Evolutionary conservation across 2,888 invertebrate species (phyloP), one percentile per base, ranked within the genome.

Genomic region (Lomographa bimaculata): DNA sequence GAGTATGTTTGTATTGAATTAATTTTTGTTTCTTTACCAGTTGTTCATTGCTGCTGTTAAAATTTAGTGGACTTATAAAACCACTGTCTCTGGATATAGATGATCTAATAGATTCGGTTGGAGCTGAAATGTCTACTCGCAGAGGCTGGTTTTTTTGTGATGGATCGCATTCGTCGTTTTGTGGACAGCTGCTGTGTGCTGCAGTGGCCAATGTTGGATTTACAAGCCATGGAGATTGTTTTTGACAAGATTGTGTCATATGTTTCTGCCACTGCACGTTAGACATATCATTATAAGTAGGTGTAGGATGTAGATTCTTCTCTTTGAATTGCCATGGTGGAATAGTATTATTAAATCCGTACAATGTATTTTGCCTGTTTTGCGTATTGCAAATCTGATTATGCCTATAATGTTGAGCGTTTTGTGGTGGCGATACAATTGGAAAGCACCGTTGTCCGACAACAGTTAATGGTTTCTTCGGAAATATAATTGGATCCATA

Each of bases 51-150:
- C 23, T 41, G 11, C 12, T 32, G 30, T 45, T 46, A 10, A 47
- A 51, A 17, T 46, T 43, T 7, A 48, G 18, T 11, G 72, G 71
- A 50, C 64, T 69, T 24, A 47, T 52, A 37, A 65, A 56, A 2
- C 71, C 71, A 46, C 71, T 71, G 18, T 72, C 71, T 32, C 58
- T 62, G 7, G 72, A 72, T 20, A 59, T 40, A 6, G 69, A 62
- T 14, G 67, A 67, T 49, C 62, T 57, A 21, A 40, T 33, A 3
- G 14, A 8, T 28, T 53, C 46, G 2, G 2, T 2, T 8, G 16
- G 24, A 6, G 7, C 6, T 16, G 19, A 5, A 5, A 5, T 34
- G 7, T 34, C 40, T 7, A 8, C 19, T 16, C 3, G 20, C 2
- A 21, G 1, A 7, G 9, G 3, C 3, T 19, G 20, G 2, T 8